phyloP scores from a whole-genome alignment of 2,888 invertebrate genomes.

The Megamerina dolium region DNA sequence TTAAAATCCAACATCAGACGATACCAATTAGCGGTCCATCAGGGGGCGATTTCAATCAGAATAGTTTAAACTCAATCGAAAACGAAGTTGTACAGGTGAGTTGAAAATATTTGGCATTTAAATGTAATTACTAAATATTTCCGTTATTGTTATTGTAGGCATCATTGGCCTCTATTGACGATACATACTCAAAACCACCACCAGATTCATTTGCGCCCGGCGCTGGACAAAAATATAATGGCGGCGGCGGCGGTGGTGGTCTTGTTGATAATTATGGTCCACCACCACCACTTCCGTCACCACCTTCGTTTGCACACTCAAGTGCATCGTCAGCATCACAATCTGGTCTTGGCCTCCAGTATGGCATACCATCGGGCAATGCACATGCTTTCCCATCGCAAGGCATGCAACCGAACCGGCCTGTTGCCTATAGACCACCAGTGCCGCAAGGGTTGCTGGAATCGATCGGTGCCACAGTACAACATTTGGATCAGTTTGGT shows the following conservation, averaged over 20 bases:
- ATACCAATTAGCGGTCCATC: conserved; percentile 27
- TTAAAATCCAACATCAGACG: conserved; percentile 17
- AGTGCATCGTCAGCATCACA: neutral
- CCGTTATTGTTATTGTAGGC: conserved; percentile 17
- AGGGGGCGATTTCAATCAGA: conserved; percentile 26
- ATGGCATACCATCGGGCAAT: conserved; percentile 38
- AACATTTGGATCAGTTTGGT: conserved; percentile 58
- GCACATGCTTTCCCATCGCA: conserved; percentile 31
- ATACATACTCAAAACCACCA: conserved; percentile 48
- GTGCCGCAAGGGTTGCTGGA: conserved; percentile 66
- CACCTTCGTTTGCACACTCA: conserved; percentile 11
- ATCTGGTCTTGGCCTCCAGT: conserved; percentile 31
- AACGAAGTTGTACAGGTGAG: conserved; percentile 32
- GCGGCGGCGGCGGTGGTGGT: conserved; percentile 13
- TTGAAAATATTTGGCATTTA: neutral
- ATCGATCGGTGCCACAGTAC: conserved; percentile 59
- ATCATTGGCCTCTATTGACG: conserved; percentile 44
- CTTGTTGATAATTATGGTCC: conserved; percentile 39
- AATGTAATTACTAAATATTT: neutral
- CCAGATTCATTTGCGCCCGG: conserved; percentile 49
- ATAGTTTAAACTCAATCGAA: conserved; percentile 33
- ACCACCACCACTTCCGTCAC: conserved; percentile 12
- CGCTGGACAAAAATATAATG: conserved; percentile 34
- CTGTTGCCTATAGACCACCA: conserved; percentile 68
- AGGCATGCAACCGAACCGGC: conserved; percentile 49